Evolutionary conservation across 2,113 vertebrate species (phyloP).

Genomic region (zebrafish (Danio rerio)): GRCz12tu NC_133184.1:14580001-14580500

Average conservation of each 20-base stretch:
- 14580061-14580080: slow-evolving; percentile 8
- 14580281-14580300: slow-evolving; percentile 8
- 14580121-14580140: slow-evolving; percentile 44
- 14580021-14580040: neutral
- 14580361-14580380: slow-evolving; percentile 7
- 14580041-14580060: slow-evolving; percentile 12
- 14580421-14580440: neutral
- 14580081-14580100: slow-evolving; percentile 50
- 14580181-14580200: slow-evolving; percentile 64
- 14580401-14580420: slow-evolving; percentile 14
- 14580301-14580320: neutral
- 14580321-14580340: neutral
- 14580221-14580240: slow-evolving; percentile 19
- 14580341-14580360: neutral
- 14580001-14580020: too few species aligned
- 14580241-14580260: slow-evolving; percentile 19
- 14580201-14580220: slow-evolving; percentile 37
- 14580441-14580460: slow-evolving; percentile 58
- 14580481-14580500: slow-evolving; percentile 56
- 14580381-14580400: slow-evolving; percentile 36
- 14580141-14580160: slow-evolving; percentile 41
- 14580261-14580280: slow-evolving; percentile 8
- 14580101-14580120: slow-evolving; percentile 39
- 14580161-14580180: slow-evolving; percentile 52
- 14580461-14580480: slow-evolving; percentile 65